phyloP scores from a whole-genome alignment of 2,888 invertebrate species.

The Phragmatobia fuliginosa region DNA sequence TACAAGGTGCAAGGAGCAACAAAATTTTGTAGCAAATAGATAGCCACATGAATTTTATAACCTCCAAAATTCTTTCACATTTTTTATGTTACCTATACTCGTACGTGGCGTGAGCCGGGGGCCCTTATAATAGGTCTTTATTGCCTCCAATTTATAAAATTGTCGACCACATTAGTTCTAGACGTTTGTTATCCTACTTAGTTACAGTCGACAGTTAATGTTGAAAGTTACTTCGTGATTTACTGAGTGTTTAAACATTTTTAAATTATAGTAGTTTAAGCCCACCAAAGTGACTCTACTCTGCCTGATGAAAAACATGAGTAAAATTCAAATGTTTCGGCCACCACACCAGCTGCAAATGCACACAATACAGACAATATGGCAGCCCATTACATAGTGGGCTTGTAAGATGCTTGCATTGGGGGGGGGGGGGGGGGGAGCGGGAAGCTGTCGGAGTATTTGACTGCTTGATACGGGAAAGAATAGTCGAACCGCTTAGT shows the following conservation, averaged over 20 bases:
- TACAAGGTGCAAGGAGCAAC: background rate
- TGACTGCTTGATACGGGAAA: too few relatives aligned
- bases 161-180: slow-evolving; percentile 31
- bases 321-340: too few relatives aligned
- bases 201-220: background rate
- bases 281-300: too few relatives aligned
- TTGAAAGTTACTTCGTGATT: background rate
- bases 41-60: background rate
- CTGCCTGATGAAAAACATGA: too few relatives aligned
- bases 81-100: slow-evolving; percentile 8
- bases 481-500: too few relatives aligned
- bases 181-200: slow-evolving; percentile 14
- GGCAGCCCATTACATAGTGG: too few relatives aligned
- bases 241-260: background rate
- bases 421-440: too few relatives aligned
- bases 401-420: too few relatives aligned
- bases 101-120: slow-evolving; percentile 1
- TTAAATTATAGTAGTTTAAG: background rate
- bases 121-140: slow-evolving; percentile 27
- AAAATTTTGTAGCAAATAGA: background rate
- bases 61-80: background rate
- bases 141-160: slow-evolving; percentile 40
- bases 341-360: too few relatives aligned
- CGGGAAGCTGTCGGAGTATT: too few relatives aligned
- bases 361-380: too few relatives aligned